Evolutionary conservation across 2,888 invertebrate genomes (phyloP), one percentile per base, ranked within the genome.

Genomic region (Digitonthophagus gazella): DNA sequence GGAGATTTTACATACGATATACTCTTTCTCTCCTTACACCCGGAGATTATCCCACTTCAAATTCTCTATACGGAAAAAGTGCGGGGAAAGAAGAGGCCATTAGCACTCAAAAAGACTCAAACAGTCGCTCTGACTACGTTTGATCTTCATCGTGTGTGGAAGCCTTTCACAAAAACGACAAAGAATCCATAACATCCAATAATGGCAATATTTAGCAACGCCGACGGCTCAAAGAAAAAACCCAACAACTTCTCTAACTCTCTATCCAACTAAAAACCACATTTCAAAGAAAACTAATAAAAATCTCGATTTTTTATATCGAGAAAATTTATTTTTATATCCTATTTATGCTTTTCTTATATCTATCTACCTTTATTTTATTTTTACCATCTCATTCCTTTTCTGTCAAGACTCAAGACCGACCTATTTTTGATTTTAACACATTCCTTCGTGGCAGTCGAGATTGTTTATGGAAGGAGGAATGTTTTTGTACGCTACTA

Each of bases 401-500:
- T n/a, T n/a, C n/a, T n/a, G n/a, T n/a, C n/a, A n/a, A n/a, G n/a
- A n/a, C n/a, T n/a, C n/a, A n/a, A n/a, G n/a, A n/a, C n/a, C n/a
- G n/a, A 19, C 15, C 61, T 61, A 61, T 61, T 61, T 61, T 61
- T 15, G 61, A 61, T 61, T 61, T 61, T 16, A 19, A 61, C 61
- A 61, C 61, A 61, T 61, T 61, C 61, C 61, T 20, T 18, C 20
- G n/a, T 19, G 20, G 61, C n/a, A 16, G 61, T 19, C 61, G 61
- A 19, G 18, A 20, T 61, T 61, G 18, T 19, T 61, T 61, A 20
- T 19, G 18, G 20, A 19, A n/a, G 15, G 14, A 61, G 61, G 61
- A 61, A 61, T 61, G 61, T 61, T 61, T 61, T 61, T 61, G 57
- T 57, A n/a, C n/a, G n/a, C n/a, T n/a, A n/a, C 16, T 57, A 15